Percentiles rank a stretch among this genome's conserved stretches.
Conservation (phyloP, 2,113 vertebrate genomes). For the Steatornis caripensis region DNA sequence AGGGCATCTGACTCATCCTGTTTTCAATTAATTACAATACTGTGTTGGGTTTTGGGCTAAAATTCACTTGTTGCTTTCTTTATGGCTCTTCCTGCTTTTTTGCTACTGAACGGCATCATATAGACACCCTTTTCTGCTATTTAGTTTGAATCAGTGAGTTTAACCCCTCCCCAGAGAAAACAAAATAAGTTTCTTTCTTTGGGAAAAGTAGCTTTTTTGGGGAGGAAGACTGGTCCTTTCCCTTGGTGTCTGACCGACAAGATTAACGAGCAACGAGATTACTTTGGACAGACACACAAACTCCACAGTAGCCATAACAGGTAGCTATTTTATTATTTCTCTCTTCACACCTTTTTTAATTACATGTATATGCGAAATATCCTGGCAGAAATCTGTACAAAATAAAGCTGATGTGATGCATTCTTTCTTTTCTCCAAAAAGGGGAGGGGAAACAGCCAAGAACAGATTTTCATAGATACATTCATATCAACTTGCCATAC, state of each 20-base stretch:
- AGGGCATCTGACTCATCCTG: not conserved
- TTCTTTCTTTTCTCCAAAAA: not conserved
- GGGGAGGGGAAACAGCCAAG: not conserved
- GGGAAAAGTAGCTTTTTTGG: not conserved
- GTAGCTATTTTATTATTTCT: not conserved
- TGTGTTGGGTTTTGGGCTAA: not conserved
- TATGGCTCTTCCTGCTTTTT: not conserved
- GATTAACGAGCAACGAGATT: not conserved
- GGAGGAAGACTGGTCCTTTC: not conserved
- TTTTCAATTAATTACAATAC: not conserved
- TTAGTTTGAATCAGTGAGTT: not conserved
- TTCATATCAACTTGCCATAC: not conserved
- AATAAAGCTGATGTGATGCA: not conserved
- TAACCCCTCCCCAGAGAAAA: not conserved
- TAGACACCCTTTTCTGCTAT: not conserved
- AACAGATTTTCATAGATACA: not conserved
- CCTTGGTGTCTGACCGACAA: not conserved
- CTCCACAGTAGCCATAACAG: not conserved
- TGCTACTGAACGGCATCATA: not conserved
- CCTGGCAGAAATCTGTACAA: not conserved
- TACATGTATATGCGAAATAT: not conserved
- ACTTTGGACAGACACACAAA: not conserved
- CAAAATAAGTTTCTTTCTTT: not conserved
- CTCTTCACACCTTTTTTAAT: not conserved
- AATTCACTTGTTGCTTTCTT: not conserved